Base-by-base conservation (phyloP, 2,797 vertebrate genomes). In the Sebastes umbrosus region DNA sequence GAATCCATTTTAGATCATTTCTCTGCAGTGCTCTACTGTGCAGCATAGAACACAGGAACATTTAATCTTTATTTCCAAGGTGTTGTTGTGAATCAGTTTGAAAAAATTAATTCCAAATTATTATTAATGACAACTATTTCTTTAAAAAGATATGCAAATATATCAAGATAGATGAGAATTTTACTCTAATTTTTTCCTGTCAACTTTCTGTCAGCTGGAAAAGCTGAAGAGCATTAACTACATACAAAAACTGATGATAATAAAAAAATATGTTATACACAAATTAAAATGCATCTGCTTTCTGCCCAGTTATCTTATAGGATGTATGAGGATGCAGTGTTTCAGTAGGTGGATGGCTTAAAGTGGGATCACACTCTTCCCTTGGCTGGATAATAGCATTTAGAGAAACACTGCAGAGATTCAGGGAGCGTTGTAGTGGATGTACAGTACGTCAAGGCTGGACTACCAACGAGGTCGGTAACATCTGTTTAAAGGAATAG, bases 1-100 rank as follows among this genome's bases (percentile, higher is more conserved):
- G 50, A 80, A 82, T 75, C 10, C 14, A 82, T 82, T 66, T 83
- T 31, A 62, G 79, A 72, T 78, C 9, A 54, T 62, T 69, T 75
- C 57, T 69, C 59, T 64, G 68, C 77, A 73, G 77, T 10, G 36
- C 52, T 57, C 43, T 36, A 34, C 73, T 73, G 66, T 70, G 77
- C 77, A 27, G 36, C 58, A 59, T 32, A 62, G 12, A 75, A 59
- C 65, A 62, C 20, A 69, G 59, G 22, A 69, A 66, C 2, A 64
- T 24, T 1, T 3, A 0, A 66, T 59, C 36, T 74, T 57, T 55
- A 64, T 59, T 52, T 34, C 31, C 18, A 58, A 36, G 55, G 18
- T 27, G 13, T 46, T 34, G 67, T 46, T 43, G 63, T 20, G 6
- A 69, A 18, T 77, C 20, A 16, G 20, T 29, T 36, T 57, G 5